A percentile compares a stretch with the other conserved stretches of the same genome.
phyloP scores from a whole-genome alignment of 2,797 vertebrate species.

The Odontamblyopus lacepedii region DNA sequence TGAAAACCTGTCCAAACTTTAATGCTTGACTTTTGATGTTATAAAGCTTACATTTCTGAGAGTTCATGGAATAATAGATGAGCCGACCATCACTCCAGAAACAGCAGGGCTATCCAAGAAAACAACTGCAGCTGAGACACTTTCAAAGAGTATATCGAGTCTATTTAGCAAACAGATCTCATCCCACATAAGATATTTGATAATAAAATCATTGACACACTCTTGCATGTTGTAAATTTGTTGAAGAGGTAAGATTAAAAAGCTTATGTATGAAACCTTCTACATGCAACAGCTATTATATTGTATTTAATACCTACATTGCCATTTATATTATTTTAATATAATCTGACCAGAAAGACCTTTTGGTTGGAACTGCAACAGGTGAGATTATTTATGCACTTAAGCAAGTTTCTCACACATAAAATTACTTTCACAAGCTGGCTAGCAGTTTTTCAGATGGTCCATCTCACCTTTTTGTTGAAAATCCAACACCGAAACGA shows the following conservation, averaged over 20 bases:
- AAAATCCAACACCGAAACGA: too few relatives aligned
- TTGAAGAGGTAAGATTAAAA: too few relatives aligned
- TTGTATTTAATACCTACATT: background rate
- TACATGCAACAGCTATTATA: background rate
- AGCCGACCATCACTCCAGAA: background rate
- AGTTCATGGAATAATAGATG: background rate
- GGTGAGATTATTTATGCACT: too few relatives aligned
- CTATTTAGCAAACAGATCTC: background rate
- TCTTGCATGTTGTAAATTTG: too few relatives aligned
- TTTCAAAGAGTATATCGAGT: background rate
- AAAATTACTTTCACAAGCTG: too few relatives aligned
- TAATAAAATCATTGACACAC: too few relatives aligned
- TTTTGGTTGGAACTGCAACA: too few relatives aligned
- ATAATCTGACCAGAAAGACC: too few relatives aligned
- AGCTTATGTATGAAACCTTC: too few relatives aligned
- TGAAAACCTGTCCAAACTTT: background rate
- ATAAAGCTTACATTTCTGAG: background rate
- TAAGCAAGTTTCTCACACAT: too few relatives aligned
- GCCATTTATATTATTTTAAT: background rate
- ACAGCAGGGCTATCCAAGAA: background rate
- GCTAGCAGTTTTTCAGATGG: too few relatives aligned
- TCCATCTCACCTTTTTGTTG: too few relatives aligned
- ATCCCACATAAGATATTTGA: background rate
- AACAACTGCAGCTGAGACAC: background rate
- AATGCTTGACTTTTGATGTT: background rate